Percentiles rank a stretch among this genome's conserved stretches.
Evolutionary conservation across 2,888 invertebrate genomes (phyloP).

Genomic region (Apomyelois bistriatella): DNA sequence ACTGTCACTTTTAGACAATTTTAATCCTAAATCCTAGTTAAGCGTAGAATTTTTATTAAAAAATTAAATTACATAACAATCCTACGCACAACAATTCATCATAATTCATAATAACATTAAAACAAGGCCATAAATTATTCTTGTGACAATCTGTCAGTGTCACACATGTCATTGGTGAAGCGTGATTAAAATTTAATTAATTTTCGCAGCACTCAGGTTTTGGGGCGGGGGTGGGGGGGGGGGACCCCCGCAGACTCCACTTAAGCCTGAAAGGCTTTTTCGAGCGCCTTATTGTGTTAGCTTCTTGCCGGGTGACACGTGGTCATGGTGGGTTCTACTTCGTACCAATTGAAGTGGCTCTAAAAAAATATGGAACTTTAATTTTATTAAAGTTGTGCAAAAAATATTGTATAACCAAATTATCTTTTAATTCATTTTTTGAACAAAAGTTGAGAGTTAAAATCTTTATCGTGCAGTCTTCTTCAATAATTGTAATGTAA

Average conservation of each 20-base stretch:
- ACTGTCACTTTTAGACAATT: no score
- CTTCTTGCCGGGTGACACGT: not conserved
- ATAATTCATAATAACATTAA: not conserved
- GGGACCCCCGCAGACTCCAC: constrained; percentile 5
- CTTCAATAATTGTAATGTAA: no score
- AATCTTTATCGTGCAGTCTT: no score
- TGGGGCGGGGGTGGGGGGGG: not conserved
- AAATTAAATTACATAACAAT: no score
- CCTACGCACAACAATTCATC: not conserved
- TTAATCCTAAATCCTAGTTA: no score
- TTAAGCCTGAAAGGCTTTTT: constrained; percentile 9
- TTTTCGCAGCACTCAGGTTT: constrained; percentile 7
- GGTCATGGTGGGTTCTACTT: not conserved
- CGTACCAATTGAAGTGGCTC: no score
- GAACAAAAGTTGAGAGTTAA: no score
- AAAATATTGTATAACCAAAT: no score
- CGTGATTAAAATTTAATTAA: constrained; percentile 23
- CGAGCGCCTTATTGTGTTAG: constrained; percentile 7
- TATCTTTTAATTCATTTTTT: no score
- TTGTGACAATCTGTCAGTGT: not conserved
- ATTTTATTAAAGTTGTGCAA: no score
- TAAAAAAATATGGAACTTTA: not conserved
- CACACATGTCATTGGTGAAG: constrained; percentile 9
- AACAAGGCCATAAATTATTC: not conserved
- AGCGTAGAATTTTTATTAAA: no score